Evolutionary conservation across 2,113 vertebrate species (phyloP).

Genomic region (Craseonycteris thonglongyai): DNA sequence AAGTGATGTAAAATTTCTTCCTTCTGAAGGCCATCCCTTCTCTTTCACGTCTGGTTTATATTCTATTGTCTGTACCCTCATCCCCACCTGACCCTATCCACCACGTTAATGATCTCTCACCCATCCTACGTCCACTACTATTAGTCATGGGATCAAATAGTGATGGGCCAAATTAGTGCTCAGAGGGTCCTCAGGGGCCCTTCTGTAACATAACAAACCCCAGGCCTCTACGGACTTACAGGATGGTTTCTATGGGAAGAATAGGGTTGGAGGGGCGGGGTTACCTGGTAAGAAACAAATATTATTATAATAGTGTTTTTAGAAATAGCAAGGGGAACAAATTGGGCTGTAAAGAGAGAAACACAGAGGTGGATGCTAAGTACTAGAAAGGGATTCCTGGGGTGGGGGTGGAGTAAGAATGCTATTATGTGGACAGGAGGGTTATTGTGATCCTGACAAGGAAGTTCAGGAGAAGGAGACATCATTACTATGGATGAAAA

Average conservation of each 20-base stretch:
- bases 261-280: not conserved
- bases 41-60: not conserved
- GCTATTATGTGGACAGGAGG: constrained; percentile 6
- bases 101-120: not conserved
- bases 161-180: not conserved
- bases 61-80: constrained; percentile 52
- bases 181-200: constrained; percentile 16
- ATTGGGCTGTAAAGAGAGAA: constrained; percentile 16
- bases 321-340: not conserved
- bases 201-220: not conserved
- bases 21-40: not conserved
- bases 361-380: not conserved
- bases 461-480: constrained; percentile 28
- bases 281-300: constrained; percentile 29
- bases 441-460: not conserved
- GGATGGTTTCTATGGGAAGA: not conserved
- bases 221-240: not conserved
- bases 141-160: not conserved
- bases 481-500: not conserved
- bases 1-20: not conserved
- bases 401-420: not conserved
- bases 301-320: not conserved
- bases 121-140: not conserved
- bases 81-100: constrained; percentile 17
- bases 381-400: constrained; percentile 24